These are phyloP conservation scores for Andrena dorsata DNA, from an alignment of 2,888 invertebrate species.

Conservation along the genomic window DNA sequence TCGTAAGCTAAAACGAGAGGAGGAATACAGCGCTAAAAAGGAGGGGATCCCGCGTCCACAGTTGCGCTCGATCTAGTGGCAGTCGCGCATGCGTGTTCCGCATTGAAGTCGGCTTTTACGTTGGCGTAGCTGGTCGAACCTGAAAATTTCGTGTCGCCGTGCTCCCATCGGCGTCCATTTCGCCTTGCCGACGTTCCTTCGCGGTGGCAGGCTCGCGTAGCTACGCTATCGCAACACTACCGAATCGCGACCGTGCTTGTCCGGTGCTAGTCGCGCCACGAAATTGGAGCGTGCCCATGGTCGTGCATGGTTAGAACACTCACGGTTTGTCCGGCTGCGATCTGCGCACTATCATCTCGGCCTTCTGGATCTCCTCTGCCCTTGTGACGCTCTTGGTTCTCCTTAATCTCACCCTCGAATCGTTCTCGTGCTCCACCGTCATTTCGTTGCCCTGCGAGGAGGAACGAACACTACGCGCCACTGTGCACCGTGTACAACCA, in stretches of 20 bases:
- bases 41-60: conserved; percentile 38
- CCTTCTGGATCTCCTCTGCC: conserved; percentile 94
- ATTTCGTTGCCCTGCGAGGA: conserved; percentile 47
- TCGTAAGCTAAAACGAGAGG: conserved; percentile 43
- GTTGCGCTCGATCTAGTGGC: conserved; percentile 28
- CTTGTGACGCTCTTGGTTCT: conserved; percentile 94
- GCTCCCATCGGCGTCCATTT: conserved; percentile 4
- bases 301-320: conserved; percentile 83
- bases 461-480: conserved; percentile 18
- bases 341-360: conserved; percentile 91
- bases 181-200: neutral
- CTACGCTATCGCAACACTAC: too few relatives aligned
- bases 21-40: neutral
- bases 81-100: conserved; percentile 60
- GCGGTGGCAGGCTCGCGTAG: too few relatives aligned
- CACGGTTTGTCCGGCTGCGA: conserved; percentile 95
- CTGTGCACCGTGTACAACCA: conserved; percentile 18
- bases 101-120: conserved; percentile 21
- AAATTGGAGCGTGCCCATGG: neutral
- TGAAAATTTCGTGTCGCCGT: conserved; percentile 50
- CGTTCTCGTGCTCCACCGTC: conserved; percentile 82
- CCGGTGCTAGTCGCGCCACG: neutral
- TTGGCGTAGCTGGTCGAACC: conserved; percentile 29
- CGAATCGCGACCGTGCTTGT: neutral
- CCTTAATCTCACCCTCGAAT: conserved; percentile 87